Conservation (phyloP, 2,797 vertebrate species). For the Lophotriccus pileatus region DNA sequence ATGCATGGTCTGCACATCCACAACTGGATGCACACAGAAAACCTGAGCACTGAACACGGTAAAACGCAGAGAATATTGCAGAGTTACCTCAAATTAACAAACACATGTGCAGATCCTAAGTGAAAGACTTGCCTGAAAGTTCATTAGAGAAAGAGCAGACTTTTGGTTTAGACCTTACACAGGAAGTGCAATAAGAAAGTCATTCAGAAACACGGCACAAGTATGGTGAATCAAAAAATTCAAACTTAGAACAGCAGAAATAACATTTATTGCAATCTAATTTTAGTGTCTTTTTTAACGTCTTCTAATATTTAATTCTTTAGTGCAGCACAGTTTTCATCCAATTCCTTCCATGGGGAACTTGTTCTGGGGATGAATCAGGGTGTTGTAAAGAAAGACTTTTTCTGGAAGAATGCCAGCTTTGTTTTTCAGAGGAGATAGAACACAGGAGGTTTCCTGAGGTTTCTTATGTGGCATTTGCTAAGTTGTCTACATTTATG, state of each 20-base stretch:
- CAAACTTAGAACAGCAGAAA: neutral
- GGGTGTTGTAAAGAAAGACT: neutral
- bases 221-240: neutral
- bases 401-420: neutral
- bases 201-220: accelerated
- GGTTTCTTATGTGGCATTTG: neutral
- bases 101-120: neutral
- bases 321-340: neutral
- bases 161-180: neutral
- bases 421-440: neutral
- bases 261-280: neutral
- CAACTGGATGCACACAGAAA: neutral
- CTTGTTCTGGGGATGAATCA: neutral
- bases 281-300: neutral
- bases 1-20: neutral
- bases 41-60: neutral
- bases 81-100: neutral
- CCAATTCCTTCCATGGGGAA: neutral
- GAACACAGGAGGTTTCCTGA: neutral
- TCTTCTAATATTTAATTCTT: neutral
- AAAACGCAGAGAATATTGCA: neutral
- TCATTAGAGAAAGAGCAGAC: neutral
- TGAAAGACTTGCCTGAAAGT: neutral
- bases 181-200: neutral
- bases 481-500: neutral